Evolutionary conservation across 2,888 invertebrate species (phyloP), one percentile per base, ranked within the genome.

Genomic region (Daptonema setosum): DNA sequence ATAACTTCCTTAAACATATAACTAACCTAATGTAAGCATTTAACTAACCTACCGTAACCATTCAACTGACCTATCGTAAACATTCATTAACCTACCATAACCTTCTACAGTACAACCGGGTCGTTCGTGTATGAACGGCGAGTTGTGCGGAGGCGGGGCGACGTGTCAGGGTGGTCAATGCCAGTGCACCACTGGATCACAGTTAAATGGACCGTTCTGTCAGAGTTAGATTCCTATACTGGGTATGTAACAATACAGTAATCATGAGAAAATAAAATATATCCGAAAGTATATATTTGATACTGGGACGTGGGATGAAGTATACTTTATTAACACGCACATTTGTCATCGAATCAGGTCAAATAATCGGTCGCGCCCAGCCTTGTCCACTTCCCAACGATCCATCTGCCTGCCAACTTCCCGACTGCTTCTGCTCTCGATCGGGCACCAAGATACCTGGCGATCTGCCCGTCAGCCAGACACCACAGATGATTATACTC

Each of bases 401-500:
- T 45, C 60, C 60, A 29, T 28, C 28, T 2, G 60, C 55, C 20
- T 68, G 68, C 56, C 60, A 55, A 26, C 63, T 67, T 20, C 68
- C 68, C 2, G 57, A 64, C 28, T 68, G 68, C 54, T 66, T 62
- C 58, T 68, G 68, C 52, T 62, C 66, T 1, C 52, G 53, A 20
- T 1, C 45, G 17, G 54, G 54, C 45, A 61, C 60, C 29, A 53
- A 58, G 8, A 63, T 66, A 41, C 68, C 68, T 1, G 63, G 64
- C 26, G 61, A 62, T 8, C 52, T 66, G 11, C 54, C 59, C 2
- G 35, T 59, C 8, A 59, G 60, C 22, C 58, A 64, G 50, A 63
- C 63, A 14, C 68, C 68, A 14, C 68, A 68, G 60, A 68, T 68
- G 67, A 58, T 68, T 30, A 57, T 68, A 43, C 52, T 68, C 11